These are phyloP conservation scores for Perccottus glenii DNA, from an alignment of 2,113 vertebrate genomes.

Conservation along the genomic window DNA sequence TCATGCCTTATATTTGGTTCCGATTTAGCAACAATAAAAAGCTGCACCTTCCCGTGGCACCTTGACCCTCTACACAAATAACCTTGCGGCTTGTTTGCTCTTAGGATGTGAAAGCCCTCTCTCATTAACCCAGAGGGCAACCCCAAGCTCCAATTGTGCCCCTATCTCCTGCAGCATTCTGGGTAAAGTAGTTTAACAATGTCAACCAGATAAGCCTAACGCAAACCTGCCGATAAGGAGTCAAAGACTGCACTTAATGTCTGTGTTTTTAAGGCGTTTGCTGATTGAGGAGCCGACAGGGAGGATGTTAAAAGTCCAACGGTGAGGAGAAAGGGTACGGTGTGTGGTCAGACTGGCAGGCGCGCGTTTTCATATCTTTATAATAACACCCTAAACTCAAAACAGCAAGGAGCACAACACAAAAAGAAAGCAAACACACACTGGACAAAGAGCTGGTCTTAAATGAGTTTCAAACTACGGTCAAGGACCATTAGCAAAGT, in stretches of 20 bases:
- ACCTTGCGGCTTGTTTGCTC: conserved; percentile 63
- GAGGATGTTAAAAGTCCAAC: conserved; percentile 61
- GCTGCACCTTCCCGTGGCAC: conserved; percentile 49
- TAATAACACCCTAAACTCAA: conserved; percentile 63
- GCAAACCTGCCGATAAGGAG: conserved; percentile 76
- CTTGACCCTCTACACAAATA: conserved; percentile 51
- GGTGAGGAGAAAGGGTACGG: conserved; percentile 36
- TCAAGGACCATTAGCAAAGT: conserved; percentile 59
- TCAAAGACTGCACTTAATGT: conserved; percentile 76
- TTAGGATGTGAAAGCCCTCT: conserved; percentile 64
- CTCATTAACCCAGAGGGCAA: conserved; percentile 75
- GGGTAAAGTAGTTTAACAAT: conserved; percentile 82
- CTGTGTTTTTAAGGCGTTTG: conserved; percentile 71
- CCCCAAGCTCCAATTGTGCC: conserved; percentile 69
- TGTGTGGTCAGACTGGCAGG: conserved; percentile 32
- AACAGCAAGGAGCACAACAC: conserved; percentile 46
- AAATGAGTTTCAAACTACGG: conserved; percentile 37
- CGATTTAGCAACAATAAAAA: conserved; percentile 3
- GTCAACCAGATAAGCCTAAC: conserved; percentile 76
- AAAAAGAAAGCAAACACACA: conserved; percentile 57
- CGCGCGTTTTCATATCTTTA: conserved; percentile 59
- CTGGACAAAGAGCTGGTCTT: conserved; percentile 46
- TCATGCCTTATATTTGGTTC: conserved; percentile 9
- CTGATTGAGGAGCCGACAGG: conserved; percentile 65
- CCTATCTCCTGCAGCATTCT: conserved; percentile 75